phyloP scores from a whole-genome alignment of 2,113 vertebrate species.

The Stercorarius parasiticus region DNA sequence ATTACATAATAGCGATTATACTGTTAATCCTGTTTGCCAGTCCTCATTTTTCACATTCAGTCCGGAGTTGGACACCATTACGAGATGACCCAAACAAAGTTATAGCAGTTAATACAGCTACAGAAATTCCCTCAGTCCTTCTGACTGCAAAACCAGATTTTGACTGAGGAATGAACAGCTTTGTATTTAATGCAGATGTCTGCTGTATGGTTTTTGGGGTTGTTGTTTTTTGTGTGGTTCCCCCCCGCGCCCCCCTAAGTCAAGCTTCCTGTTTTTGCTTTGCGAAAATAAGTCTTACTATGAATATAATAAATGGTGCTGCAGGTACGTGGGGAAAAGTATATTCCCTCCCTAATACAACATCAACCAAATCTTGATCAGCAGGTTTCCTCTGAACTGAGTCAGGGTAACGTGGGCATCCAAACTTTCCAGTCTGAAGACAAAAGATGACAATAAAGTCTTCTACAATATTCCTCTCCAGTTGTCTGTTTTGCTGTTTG shows the following conservation, averaged over 20 bases:
- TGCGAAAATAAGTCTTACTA: neutral
- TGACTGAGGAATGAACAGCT: neutral
- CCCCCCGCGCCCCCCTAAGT: too few relatives aligned
- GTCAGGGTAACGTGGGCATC: neutral
- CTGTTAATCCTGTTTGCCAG: slow-evolving; percentile 37
- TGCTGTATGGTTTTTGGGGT: neutral
- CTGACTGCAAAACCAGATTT: neutral
- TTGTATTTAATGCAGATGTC: neutral
- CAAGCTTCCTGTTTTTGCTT: neutral
- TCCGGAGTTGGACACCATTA: neutral
- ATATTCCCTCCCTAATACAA: neutral
- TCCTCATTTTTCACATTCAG: slow-evolving; percentile 3
- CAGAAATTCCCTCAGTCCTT: neutral
- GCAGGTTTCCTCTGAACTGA: neutral
- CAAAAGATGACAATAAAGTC: neutral
- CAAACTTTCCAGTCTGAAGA: neutral
- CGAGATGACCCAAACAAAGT: neutral
- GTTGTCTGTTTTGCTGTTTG: neutral
- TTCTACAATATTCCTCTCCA: neutral
- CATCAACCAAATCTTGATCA: neutral
- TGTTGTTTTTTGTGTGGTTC: too few relatives aligned
- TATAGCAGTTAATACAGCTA: neutral
- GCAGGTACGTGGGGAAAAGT: neutral
- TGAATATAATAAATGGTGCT: neutral
- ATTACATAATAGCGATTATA: slow-evolving; percentile 39